phyloP scores from a whole-genome alignment of 2,113 vertebrate genomes.

The Ramphastos sulfuratus region DNA sequence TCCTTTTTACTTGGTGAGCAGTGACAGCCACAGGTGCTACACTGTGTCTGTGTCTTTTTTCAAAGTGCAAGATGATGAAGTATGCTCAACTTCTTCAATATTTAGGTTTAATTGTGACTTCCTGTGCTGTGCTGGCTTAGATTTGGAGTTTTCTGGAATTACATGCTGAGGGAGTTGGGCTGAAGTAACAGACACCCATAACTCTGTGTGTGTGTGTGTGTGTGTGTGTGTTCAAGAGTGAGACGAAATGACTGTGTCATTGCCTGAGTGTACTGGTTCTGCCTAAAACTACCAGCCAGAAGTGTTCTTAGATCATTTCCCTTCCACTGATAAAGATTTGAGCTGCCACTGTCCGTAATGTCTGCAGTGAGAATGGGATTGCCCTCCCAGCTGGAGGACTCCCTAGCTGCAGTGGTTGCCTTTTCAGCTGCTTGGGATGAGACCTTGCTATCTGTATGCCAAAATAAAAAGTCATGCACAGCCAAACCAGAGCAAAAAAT shows the following conservation, averaged over 20 bases:
- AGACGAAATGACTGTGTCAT: not conserved
- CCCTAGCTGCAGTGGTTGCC: not conserved
- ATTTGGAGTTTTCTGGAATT: not conserved
- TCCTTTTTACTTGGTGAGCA: not conserved
- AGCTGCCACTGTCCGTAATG: not conserved
- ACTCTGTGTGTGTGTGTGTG: not conserved
- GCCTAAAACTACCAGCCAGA: not conserved
- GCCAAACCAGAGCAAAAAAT: not conserved
- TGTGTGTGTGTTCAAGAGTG: not conserved
- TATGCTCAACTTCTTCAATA: not conserved
- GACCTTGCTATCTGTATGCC: not conserved
- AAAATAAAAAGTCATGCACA: not conserved
- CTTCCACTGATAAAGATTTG: not conserved
- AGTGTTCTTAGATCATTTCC: fast-evolving
- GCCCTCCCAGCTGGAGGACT: not conserved
- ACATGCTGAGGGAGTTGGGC: not conserved
- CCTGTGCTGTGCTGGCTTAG: not conserved
- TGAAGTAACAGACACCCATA: not conserved
- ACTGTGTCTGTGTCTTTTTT: not conserved
- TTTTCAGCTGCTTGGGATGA: not conserved
- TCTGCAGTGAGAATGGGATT: not conserved
- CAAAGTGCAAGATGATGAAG: not conserved
- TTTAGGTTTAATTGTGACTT: not conserved
- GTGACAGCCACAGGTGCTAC: not conserved
- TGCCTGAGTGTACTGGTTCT: not conserved